Evolutionary conservation across 2,797 vertebrate genomes (phyloP).

Genomic region (Tangara arthus): DNA sequence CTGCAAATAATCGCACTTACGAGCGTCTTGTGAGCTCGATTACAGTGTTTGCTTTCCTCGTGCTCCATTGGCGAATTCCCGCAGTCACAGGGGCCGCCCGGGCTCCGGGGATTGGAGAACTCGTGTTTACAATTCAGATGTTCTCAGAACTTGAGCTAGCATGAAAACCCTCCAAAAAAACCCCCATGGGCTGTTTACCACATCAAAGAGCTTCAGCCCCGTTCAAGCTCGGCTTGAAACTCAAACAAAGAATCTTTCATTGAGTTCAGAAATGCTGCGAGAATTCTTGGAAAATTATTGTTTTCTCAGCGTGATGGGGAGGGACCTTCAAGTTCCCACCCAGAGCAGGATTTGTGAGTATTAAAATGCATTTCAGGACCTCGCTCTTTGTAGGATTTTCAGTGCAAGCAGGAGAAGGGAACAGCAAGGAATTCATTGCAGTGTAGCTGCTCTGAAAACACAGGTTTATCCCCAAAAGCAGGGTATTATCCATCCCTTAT

Average conservation of each 20-base stretch:
- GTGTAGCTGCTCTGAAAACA: background rate
- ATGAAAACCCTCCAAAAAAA: slow-evolving; percentile 47
- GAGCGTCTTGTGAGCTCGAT: slow-evolving; percentile 16
- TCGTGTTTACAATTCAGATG: slow-evolving; percentile 54
- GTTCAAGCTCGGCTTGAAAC: slow-evolving; percentile 37
- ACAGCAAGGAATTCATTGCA: background rate
- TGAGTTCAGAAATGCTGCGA: slow-evolving; percentile 29
- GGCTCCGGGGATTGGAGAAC: slow-evolving; percentile 1
- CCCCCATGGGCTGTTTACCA: slow-evolving; percentile 47
- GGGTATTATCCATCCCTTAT: background rate
- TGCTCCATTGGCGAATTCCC: slow-evolving; percentile 46
- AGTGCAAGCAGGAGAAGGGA: background rate
- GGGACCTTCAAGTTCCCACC: background rate
- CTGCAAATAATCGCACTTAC: slow-evolving; percentile 57
- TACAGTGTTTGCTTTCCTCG: slow-evolving; percentile 50
- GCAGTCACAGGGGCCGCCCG: slow-evolving; percentile 28
- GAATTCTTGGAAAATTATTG: background rate
- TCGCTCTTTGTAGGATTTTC: background rate
- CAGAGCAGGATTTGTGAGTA: background rate
- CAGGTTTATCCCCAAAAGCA: background rate
- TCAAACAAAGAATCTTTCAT: slow-evolving; percentile 60
- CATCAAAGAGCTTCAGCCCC: slow-evolving; percentile 50
- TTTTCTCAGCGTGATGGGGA: background rate
- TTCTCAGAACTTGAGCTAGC: slow-evolving; percentile 59
- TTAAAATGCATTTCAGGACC: background rate